Conservation (phyloP, 2,113 vertebrate genomes). For the Acrocephalus arundinaceus region DNA sequence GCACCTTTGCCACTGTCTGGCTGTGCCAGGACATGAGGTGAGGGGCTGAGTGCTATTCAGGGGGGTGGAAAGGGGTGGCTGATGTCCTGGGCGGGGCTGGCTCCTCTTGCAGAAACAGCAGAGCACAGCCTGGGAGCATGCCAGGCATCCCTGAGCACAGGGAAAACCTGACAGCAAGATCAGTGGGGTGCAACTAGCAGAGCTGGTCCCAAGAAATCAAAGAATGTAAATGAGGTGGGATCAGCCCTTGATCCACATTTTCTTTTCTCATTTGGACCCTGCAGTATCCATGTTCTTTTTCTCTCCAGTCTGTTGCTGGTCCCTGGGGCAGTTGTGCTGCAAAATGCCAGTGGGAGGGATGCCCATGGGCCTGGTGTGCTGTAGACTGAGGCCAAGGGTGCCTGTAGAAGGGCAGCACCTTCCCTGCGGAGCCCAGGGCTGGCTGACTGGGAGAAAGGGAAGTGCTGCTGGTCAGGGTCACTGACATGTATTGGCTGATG, state of each 20-base stretch:
- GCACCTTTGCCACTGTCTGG: slow-evolving; percentile 86
- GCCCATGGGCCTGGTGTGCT: rapidly evolving
- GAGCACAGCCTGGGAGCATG: not conserved
- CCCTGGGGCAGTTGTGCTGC: not conserved
- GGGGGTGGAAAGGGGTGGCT: not conserved
- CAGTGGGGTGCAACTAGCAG: not conserved
- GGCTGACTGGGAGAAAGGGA: not conserved
- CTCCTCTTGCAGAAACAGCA: not conserved
- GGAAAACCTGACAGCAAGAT: not conserved
- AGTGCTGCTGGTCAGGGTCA: not conserved
- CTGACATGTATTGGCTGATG: not conserved
- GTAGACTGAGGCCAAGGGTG: not conserved
- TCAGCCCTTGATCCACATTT: not conserved
- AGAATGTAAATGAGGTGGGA: not conserved
- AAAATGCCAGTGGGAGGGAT: not conserved
- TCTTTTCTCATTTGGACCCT: not conserved
- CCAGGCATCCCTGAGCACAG: rapidly evolving
- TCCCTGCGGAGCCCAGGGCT: not conserved
- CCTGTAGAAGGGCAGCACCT: not conserved
- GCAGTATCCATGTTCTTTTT: not conserved
- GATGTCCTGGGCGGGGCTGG: not conserved
- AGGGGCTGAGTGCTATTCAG: not conserved
- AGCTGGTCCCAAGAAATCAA: not conserved
- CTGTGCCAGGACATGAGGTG: slow-evolving; percentile 82
- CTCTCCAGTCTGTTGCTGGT: not conserved